phyloP scores from a whole-genome alignment of 2,113 vertebrate species.

The Heterotis niloticus region DNA sequence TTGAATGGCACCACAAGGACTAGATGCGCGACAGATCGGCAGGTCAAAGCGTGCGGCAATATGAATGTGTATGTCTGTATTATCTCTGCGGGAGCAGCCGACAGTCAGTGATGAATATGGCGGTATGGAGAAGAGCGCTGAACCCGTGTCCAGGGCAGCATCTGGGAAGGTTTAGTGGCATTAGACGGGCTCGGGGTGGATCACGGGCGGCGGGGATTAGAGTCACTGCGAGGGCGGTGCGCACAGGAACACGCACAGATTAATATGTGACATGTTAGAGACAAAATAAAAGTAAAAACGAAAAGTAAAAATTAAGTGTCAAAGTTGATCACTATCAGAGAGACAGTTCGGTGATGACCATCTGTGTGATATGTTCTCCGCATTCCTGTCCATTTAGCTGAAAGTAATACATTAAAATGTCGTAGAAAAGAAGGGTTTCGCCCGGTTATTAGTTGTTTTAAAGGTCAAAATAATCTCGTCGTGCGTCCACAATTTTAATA shows the following conservation, averaged over 20 bases:
- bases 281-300: no score
- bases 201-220: conserved; percentile 70
- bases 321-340: no score
- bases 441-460: no score
- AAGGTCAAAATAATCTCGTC: no score
- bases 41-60: conserved; percentile 23
- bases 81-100: conserved; percentile 52
- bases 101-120: conserved; percentile 74
- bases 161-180: conserved; percentile 71
- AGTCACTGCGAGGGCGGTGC: conserved; percentile 28
- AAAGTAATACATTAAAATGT: no score
- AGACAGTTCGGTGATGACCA: no score
- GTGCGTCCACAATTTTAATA: no score
- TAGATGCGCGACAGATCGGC: conserved; percentile 9
- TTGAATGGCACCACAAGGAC: neutral
- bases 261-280: no score
- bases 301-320: no score
- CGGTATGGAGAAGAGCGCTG: conserved; percentile 45
- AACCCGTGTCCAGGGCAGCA: conserved; percentile 68
- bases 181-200: conserved; percentile 72
- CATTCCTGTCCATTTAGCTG: no score
- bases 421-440: no score
- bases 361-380: no score
- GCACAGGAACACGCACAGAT: conserved; percentile 40
- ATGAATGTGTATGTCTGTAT: conserved; percentile 42